These are phyloP conservation scores for Erynnis tages DNA, from an alignment of 2,888 invertebrate species.

Conservation along the genomic window DNA sequence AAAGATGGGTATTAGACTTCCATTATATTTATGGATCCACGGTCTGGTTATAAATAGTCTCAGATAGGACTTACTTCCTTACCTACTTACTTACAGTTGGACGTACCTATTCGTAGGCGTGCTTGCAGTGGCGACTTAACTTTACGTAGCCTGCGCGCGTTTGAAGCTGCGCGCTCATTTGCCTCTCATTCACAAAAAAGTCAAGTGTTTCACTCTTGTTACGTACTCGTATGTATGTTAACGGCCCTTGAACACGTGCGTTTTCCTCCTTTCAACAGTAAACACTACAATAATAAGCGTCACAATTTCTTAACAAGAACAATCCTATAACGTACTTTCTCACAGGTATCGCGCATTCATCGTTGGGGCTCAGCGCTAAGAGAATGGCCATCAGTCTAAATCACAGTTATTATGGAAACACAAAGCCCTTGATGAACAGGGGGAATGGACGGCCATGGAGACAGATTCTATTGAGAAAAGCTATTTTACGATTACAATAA, in stretches of 20 bases:
- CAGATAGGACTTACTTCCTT: too few relatives aligned
- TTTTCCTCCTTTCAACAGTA: background rate
- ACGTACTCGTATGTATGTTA: background rate
- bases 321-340: conserved; percentile 65
- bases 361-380: conserved; percentile 53
- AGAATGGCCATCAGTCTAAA: conserved; percentile 66
- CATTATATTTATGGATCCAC: too few relatives aligned
- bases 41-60: too few relatives aligned
- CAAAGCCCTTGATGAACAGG: conserved; percentile 57
- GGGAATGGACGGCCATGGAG: conserved; percentile 34
- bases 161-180: too few relatives aligned
- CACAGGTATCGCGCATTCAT: conserved; percentile 73
- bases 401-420: conserved; percentile 69
- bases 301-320: conserved; percentile 23
- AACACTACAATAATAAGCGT: conserved; percentile 2
- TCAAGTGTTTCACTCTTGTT: background rate
- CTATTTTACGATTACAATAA: background rate
- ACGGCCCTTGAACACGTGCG: conserved; percentile 11
- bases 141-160: too few relatives aligned
- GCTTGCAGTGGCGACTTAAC: too few relatives aligned
- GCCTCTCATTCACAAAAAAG: background rate
- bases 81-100: too few relatives aligned
- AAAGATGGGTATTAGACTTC: too few relatives aligned
- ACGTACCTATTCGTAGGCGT: too few relatives aligned
- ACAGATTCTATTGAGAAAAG: conserved; percentile 7